A percentile compares a stretch with the other conserved stretches of the same genome.
Conservation (phyloP, 2,888 invertebrate species). For the Oxycera nigricornis region DNA sequence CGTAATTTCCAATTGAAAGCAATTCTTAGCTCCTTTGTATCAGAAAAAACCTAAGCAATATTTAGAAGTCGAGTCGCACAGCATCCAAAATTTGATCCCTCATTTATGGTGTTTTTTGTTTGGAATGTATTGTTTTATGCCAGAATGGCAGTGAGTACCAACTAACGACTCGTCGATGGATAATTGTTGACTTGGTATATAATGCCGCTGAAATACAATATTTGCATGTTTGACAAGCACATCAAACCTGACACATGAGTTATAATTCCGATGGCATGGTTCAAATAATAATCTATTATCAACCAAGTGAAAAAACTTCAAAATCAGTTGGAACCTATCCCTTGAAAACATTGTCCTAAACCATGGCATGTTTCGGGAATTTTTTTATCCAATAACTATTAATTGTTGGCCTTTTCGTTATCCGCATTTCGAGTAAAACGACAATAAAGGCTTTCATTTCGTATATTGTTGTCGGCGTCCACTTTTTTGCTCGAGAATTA, state of each 20-base stretch:
- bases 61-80: conserved; percentile 25
- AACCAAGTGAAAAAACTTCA: conserved; percentile 19
- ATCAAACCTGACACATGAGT: conserved; percentile 23
- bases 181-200: conserved; percentile 44
- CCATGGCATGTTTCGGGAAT: conserved; percentile 22
- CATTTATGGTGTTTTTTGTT: conserved; percentile 50
- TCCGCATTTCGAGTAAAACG: conserved; percentile 32
- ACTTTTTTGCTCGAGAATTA: conserved; percentile 26
- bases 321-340: conserved; percentile 36
- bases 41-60: conserved; percentile 31
- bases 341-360: conserved; percentile 33
- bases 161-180: conserved; percentile 51
- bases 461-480: neutral
- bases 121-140: conserved; percentile 50
- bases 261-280: conserved; percentile 20
- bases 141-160: conserved; percentile 48
- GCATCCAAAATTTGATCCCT: conserved; percentile 28
- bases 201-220: conserved; percentile 24
- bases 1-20: conserved; percentile 2
- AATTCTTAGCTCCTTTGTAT: conserved; percentile 18
- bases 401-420: conserved; percentile 13
- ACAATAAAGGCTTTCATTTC: conserved; percentile 33
- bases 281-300: conserved; percentile 18
- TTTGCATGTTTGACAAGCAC: conserved; percentile 25
- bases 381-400: conserved; percentile 15